These are phyloP conservation scores for Lasioglossum villosulum DNA, from an alignment of 2,888 invertebrate genomes.

Conservation along the genomic window DNA sequence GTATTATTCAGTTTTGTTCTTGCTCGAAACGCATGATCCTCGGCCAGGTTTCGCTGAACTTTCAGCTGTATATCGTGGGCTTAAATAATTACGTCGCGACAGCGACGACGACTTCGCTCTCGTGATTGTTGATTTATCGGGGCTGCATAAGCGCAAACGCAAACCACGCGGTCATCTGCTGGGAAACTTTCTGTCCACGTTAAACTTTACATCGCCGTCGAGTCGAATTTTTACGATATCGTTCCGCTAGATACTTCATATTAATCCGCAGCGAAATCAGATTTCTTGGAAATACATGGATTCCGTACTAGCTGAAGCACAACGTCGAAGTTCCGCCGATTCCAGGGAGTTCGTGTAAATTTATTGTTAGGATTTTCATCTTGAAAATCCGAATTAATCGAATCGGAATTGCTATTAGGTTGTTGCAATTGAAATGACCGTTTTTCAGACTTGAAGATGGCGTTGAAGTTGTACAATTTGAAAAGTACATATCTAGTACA, in stretches of 20 bases:
- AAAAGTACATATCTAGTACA: no score
- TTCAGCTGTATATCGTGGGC: not conserved
- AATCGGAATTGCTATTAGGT: no score
- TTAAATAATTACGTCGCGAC: conserved; percentile 12
- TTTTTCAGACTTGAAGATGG: no score
- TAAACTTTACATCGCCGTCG: not conserved
- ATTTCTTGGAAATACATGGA: not conserved
- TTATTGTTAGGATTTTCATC: no score
- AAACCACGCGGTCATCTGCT: not conserved
- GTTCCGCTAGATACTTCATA: not conserved
- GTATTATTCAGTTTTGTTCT: conserved; percentile 6
- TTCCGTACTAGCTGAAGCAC: not conserved
- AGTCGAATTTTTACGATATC: not conserved
- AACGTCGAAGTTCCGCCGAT: not conserved
- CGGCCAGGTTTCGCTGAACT: conserved; percentile 3
- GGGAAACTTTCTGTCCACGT: not conserved
- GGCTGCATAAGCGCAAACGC: not conserved
- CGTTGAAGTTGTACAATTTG: no score
- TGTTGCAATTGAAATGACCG: no score
- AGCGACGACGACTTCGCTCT: not conserved
- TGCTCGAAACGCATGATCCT: conserved; percentile 10
- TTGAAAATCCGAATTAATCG: no score
- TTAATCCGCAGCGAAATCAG: not conserved
- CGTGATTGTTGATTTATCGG: conserved; percentile 21
- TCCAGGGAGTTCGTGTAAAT: not conserved